A percentile compares a stretch with the other conserved stretches of the same genome.
Conservation (phyloP, 2,797 vertebrate genomes). For the Stomatorhinus walkeri region DNA sequence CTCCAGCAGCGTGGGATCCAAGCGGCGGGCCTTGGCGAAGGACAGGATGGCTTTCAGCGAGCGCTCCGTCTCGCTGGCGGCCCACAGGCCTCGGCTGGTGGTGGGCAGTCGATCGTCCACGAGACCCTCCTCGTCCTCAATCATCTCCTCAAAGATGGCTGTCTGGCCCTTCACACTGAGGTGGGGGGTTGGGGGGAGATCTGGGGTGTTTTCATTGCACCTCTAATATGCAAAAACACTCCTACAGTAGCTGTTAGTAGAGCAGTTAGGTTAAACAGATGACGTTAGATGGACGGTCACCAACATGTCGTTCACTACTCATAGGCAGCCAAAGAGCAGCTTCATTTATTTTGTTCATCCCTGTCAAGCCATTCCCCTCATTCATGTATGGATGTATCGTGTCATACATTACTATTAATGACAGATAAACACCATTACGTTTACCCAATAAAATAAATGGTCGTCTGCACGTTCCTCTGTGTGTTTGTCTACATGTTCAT, state of each 20-base stretch:
- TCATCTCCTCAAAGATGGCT: slow-evolving; percentile 98
- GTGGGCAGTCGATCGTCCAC: slow-evolving; percentile 89
- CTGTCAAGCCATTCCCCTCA: background rate
- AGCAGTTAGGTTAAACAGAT: background rate
- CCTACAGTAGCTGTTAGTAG: background rate
- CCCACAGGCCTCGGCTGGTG: slow-evolving; percentile 91
- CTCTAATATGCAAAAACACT: background rate
- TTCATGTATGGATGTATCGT: background rate
- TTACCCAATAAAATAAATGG: background rate
- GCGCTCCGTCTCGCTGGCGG: slow-evolving; percentile 85
- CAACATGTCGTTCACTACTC: background rate
- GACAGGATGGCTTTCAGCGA: slow-evolving; percentile 83
- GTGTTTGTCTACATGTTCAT: background rate
- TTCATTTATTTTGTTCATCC: background rate
- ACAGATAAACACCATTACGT: background rate
- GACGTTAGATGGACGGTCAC: background rate
- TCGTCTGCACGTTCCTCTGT: background rate
- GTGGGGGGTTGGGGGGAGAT: slow-evolving; percentile 21
- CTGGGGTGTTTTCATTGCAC: background rate
- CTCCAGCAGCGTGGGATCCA: slow-evolving; percentile 74
- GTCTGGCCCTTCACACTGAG: slow-evolving; percentile 89
- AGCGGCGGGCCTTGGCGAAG: slow-evolving; percentile 80
- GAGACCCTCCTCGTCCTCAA: slow-evolving; percentile 92
- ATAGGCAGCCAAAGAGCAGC: background rate
- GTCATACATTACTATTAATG: background rate